Conservation (phyloP, 2,797 vertebrate species). For the Phrynocephalus guinanensis region DNA sequence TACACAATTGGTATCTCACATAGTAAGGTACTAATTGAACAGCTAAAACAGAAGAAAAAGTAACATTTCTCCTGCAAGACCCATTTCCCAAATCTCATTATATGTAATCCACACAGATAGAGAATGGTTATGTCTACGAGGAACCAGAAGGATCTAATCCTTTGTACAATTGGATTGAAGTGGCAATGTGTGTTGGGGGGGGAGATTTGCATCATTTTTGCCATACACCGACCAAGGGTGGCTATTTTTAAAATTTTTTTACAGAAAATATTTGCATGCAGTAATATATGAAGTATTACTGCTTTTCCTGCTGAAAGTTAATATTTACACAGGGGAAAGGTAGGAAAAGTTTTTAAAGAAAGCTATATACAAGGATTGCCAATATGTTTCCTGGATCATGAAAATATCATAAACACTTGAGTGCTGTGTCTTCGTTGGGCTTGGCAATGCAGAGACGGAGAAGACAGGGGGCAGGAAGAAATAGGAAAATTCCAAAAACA, state of each 20-base stretch:
- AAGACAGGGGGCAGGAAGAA: no score
- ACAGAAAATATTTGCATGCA: not conserved
- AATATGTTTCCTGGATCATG: not conserved
- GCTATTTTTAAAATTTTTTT: not conserved
- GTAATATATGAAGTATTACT: not conserved
- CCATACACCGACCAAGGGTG: not conserved
- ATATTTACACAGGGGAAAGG: not conserved
- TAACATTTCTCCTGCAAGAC: slow-evolving; percentile 5
- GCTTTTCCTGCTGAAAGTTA: not conserved
- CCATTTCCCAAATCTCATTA: not conserved
- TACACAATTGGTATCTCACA: no score
- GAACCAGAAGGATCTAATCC: not conserved
- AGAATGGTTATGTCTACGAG: not conserved
- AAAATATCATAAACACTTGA: not conserved
- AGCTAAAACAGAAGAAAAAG: no score
- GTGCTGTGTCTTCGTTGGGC: no score
- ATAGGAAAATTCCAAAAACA: no score
- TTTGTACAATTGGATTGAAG: not conserved
- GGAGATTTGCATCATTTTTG: not conserved
- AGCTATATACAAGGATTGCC: not conserved
- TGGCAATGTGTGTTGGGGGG: not conserved
- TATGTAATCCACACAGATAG: not conserved
- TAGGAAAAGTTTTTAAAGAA: not conserved
- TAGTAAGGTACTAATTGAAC: no score
- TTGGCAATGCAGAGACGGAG: no score